Conservation (phyloP, 2,888 invertebrate species). For the Dastarcus helophoroides region DNA sequence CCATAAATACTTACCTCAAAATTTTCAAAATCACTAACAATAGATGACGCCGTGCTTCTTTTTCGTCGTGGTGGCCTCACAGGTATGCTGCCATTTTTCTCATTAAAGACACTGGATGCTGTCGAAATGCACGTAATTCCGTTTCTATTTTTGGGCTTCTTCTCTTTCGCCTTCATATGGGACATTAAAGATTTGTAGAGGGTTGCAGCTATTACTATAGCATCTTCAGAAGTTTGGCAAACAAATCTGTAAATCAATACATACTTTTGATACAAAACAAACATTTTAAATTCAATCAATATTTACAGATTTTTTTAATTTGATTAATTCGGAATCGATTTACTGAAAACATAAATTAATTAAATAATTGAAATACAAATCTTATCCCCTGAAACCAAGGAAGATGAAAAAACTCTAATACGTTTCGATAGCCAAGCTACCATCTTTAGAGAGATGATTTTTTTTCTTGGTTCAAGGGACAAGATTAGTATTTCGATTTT, state of each 20-base stretch:
- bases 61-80: constrained; percentile 67
- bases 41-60: constrained; percentile 50
- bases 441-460: too few species aligned
- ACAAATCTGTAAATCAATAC: constrained; percentile 47
- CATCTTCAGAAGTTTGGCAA: constrained; percentile 81
- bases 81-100: constrained; percentile 37
- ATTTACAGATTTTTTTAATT: too few species aligned
- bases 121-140: constrained; percentile 69
- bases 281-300: background rate
- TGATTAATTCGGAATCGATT: too few species aligned
- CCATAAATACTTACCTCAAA: constrained; percentile 11
- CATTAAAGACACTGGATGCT: constrained; percentile 45
- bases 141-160: constrained; percentile 55
- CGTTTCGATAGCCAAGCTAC: too few species aligned
- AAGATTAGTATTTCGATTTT: too few species aligned
- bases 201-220: constrained; percentile 83
- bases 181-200: constrained; percentile 80
- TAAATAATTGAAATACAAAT: too few species aligned
- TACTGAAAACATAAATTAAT: too few species aligned
- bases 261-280: background rate
- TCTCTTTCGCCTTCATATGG: constrained; percentile 56
- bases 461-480: too few species aligned
- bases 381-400: too few species aligned
- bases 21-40: constrained; percentile 48
- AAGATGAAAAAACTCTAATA: too few species aligned